phyloP scores from a whole-genome alignment of 30 jellyfish, hydroid and myxozoan species.

The Haliclystus octoradiatus region DNA sequence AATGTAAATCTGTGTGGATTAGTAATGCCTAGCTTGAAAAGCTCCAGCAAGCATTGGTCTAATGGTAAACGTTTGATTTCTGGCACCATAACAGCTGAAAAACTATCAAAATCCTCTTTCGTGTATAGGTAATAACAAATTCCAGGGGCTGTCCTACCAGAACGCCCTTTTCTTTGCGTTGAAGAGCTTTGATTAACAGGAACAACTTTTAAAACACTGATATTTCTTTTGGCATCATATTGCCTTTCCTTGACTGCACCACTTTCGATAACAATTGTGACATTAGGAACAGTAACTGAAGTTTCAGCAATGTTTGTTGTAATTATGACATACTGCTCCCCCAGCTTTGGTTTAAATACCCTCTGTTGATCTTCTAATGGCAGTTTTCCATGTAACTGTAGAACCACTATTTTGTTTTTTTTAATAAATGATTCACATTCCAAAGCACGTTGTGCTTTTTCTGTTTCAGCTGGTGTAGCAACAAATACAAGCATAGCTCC shows the following conservation, averaged over 20 bases:
- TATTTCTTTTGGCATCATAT: constrained; percentile 40
- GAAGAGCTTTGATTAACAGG: constrained; percentile 60
- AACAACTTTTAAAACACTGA: constrained; percentile 24
- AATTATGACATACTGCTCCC: constrained; percentile 29
- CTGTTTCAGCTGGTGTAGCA: constrained; percentile 59
- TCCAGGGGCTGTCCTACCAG: constrained; percentile 69
- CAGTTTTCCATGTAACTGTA: constrained; percentile 51
- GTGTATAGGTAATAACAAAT: constrained; percentile 38
- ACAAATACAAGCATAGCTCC: constrained; percentile 58
- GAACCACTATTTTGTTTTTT: background rate
- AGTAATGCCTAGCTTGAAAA: constrained; percentile 33
- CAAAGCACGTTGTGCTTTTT: constrained; percentile 22
- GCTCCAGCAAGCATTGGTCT: constrained; percentile 35
- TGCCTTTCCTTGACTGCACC: constrained; percentile 58
- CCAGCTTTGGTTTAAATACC: constrained; percentile 22
- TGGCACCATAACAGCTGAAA: constrained; percentile 28
- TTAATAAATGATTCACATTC: background rate
- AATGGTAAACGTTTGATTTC: constrained; percentile 42
- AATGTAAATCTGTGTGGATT: constrained; percentile 37
- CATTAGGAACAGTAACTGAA: constrained; percentile 62
- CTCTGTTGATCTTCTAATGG: constrained; percentile 42
- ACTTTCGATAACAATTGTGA: constrained; percentile 43
- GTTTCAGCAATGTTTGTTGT: constrained; percentile 75
- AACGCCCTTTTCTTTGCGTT: constrained; percentile 64
- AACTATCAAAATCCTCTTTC: constrained; percentile 18